phyloP scores from a whole-genome alignment of 2,113 vertebrate species.

The Panthera tigris region DNA sequence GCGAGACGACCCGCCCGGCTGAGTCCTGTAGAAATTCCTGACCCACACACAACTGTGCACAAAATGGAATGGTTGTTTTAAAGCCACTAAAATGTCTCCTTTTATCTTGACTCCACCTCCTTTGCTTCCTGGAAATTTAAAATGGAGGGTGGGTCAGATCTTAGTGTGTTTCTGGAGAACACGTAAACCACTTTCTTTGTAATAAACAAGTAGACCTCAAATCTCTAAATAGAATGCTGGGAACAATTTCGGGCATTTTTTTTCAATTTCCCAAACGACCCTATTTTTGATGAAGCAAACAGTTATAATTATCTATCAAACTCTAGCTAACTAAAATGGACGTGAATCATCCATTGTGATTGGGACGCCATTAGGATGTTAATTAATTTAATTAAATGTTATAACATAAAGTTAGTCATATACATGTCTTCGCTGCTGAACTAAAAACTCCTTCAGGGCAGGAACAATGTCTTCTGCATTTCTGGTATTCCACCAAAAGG shows the following conservation, averaged over 20 bases:
- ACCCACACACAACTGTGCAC: background rate
- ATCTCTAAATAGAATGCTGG: background rate
- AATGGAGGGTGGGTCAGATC: background rate
- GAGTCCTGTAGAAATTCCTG: background rate
- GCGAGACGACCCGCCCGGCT: background rate
- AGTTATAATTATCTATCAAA: background rate
- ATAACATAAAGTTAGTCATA: background rate
- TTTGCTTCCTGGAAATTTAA: background rate
- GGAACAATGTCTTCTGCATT: background rate
- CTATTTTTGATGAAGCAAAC: background rate
- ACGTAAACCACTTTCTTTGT: background rate
- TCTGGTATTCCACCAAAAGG: background rate
- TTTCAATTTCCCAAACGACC: background rate
- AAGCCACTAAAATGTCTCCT: background rate
- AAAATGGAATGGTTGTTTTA: background rate
- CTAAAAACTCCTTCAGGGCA: conserved; percentile 1
- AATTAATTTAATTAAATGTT: background rate
- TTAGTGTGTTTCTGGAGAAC: background rate
- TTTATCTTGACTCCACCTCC: background rate
- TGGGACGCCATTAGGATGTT: background rate
- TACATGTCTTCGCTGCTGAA: background rate
- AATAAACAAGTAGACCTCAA: background rate
- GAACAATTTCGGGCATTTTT: background rate
- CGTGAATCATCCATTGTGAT: background rate
- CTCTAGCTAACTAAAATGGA: background rate